These are phyloP conservation scores for Microplitis deprimator DNA, from an alignment of 2,888 invertebrate genomes.

Conservation along the genomic window DNA sequence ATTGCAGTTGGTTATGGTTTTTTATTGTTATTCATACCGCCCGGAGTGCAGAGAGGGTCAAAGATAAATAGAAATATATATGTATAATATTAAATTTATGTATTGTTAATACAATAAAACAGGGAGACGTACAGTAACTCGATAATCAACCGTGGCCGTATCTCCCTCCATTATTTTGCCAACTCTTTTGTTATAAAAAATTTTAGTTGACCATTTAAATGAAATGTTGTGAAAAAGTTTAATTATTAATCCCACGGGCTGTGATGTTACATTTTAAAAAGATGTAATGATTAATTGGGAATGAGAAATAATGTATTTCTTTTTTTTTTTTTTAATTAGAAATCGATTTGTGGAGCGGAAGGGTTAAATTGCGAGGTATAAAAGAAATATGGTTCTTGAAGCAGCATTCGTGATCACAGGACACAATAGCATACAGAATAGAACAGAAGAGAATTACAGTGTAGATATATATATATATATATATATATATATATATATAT, in stretches of 20 bases:
- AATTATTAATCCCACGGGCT: neutral
- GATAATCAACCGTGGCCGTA: neutral
- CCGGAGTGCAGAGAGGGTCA: constrained; percentile 19
- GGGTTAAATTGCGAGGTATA: constrained; percentile 1
- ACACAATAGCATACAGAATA: neutral
- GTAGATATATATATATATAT: constrained; percentile 15
- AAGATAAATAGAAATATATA: neutral
- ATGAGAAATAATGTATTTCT: no score
- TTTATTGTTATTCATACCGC: constrained; percentile 66
- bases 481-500: constrained; percentile 23
- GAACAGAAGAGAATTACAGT: constrained; percentile 13
- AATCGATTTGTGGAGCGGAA: neutral
- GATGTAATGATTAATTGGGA: no score
- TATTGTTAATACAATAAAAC: neutral
- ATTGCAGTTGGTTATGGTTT: constrained; percentile 59
- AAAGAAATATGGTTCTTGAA: neutral
- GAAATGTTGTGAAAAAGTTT: neutral
- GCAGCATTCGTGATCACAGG: neutral
- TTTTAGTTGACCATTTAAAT: neutral
- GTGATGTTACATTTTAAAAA: no score
- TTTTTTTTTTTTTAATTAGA: neutral
- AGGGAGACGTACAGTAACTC: neutral
- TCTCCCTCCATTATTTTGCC: neutral
- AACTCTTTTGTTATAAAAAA: neutral
- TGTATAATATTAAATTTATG: neutral